phyloP scores from a whole-genome alignment of 2,888 invertebrate genomes.

The Harpalus rubripes region DNA sequence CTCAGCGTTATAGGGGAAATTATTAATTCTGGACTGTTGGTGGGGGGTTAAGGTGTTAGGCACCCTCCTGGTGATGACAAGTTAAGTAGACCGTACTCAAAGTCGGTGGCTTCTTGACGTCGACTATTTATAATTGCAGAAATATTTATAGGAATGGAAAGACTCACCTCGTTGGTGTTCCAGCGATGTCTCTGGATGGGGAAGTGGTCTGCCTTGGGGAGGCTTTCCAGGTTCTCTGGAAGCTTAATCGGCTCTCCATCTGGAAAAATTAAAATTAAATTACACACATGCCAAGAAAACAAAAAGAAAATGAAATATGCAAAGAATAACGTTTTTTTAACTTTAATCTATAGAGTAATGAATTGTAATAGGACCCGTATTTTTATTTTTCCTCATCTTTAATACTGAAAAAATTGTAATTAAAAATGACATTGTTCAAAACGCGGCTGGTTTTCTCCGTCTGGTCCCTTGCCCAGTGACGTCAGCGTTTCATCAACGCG shows the following conservation, averaged over 20 bases:
- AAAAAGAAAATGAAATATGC: not conserved
- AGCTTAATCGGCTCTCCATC: conserved; percentile 96
- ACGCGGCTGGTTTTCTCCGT: too few species aligned
- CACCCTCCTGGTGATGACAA: not conserved
- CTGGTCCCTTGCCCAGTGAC: too few species aligned
- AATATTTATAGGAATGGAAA: not conserved
- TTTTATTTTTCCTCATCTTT: too few species aligned
- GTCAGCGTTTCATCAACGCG: too few species aligned
- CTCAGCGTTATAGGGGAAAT: conserved; percentile 13
- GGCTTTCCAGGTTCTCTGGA: conserved; percentile 96
- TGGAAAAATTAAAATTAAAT: conserved; percentile 77
- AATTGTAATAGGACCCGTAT: too few species aligned
- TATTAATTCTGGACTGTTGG: conserved; percentile 8
- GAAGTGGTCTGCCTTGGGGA: conserved; percentile 96
- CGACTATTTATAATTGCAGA: conserved; percentile 22
- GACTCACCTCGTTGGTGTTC: conserved; percentile 97
- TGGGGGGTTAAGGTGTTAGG: not conserved
- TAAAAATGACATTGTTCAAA: too few species aligned
- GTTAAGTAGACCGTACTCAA: conserved; percentile 28
- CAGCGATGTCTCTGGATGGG: conserved; percentile 96
- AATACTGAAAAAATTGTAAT: too few species aligned
- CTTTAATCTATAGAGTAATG: too few species aligned
- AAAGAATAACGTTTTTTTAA: too few species aligned
- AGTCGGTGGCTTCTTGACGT: conserved; percentile 1
- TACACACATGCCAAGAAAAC: conserved; percentile 1